Conservation (phyloP, 2,113 vertebrate species). For the Oryzias woworae region DNA sequence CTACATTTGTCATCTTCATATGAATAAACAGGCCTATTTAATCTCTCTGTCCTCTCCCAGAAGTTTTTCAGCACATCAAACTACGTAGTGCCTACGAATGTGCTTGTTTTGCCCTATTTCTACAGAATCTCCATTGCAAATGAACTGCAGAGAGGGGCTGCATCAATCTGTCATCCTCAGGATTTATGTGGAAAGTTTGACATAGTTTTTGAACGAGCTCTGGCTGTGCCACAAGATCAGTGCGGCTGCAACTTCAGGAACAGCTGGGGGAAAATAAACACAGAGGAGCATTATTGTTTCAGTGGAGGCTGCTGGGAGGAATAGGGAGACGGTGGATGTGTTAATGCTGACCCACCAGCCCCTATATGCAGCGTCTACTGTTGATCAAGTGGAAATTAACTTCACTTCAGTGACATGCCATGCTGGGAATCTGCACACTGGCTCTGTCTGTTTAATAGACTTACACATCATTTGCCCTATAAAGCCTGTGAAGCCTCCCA, state of each 20-base stretch:
- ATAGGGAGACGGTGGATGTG: slow-evolving; percentile 12
- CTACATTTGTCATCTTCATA: slow-evolving; percentile 77
- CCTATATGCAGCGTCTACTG: slow-evolving; percentile 58
- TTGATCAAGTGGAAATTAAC: slow-evolving; percentile 77
- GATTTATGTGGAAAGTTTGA: slow-evolving; percentile 60
- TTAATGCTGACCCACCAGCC: slow-evolving; percentile 49
- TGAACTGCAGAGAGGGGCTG: slow-evolving; percentile 40
- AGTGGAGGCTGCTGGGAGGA: slow-evolving; percentile 6
- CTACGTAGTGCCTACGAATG: slow-evolving; percentile 45
- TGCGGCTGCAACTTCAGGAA: slow-evolving; percentile 15
- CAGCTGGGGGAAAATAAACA: slow-evolving; percentile 13
- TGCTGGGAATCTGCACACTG: slow-evolving; percentile 74
- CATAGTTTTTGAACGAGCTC: slow-evolving; percentile 48
- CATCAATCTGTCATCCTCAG: slow-evolving; percentile 44
- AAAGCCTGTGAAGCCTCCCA: slow-evolving; percentile 83
- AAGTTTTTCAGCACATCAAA: slow-evolving; percentile 24
- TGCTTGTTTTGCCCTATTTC: slow-evolving; percentile 48
- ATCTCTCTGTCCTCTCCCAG: slow-evolving; percentile 65
- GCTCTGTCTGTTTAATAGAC: slow-evolving; percentile 82
- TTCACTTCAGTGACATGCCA: slow-evolving; percentile 76
- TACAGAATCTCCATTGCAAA: slow-evolving; percentile 61
- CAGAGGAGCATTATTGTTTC: slow-evolving; percentile 18
- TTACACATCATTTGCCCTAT: slow-evolving; percentile 87
- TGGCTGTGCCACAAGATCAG: slow-evolving; percentile 14
- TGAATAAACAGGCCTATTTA: slow-evolving; percentile 77